Conservation (phyloP, 2,113 vertebrate genomes). For the Carettochelys insculpta region DNA sequence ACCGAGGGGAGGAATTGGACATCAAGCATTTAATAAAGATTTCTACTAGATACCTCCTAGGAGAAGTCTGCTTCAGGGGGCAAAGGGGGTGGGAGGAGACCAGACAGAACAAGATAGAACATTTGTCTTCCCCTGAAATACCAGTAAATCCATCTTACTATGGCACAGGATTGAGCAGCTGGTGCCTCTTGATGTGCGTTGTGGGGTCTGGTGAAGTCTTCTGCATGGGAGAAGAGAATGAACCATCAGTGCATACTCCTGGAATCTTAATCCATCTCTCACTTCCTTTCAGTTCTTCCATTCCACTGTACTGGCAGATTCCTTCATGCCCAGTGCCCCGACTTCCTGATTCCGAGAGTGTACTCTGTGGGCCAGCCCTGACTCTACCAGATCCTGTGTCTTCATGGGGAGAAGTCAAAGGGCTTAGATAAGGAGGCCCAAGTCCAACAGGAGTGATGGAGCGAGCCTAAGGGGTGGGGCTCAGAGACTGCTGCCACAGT, state of each 20-base stretch:
- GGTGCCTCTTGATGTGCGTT: background rate
- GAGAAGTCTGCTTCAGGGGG: background rate
- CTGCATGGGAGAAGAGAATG: slow-evolving; percentile 12
- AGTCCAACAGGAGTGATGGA: background rate
- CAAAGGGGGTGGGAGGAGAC: background rate
- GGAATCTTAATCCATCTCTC: background rate
- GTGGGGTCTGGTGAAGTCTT: background rate
- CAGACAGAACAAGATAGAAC: background rate
- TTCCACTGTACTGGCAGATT: background rate
- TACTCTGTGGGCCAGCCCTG: background rate
- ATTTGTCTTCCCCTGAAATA: background rate
- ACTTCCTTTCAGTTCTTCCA: background rate
- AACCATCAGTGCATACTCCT: background rate
- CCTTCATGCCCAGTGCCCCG: background rate
- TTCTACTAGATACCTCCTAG: background rate
- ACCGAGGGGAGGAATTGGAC: too few relatives aligned
- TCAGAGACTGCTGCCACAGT: background rate
- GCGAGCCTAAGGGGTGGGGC: background rate
- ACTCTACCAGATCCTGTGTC: background rate
- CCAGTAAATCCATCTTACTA: background rate
- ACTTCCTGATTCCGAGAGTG: background rate
- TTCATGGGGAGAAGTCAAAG: background rate
- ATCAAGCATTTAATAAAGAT: background rate
- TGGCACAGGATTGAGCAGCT: slow-evolving; percentile 20
- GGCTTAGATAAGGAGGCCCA: background rate